Conservation (phyloP, 1,140 invertebrate genomes). For the Philaenus spumarius region DNA sequence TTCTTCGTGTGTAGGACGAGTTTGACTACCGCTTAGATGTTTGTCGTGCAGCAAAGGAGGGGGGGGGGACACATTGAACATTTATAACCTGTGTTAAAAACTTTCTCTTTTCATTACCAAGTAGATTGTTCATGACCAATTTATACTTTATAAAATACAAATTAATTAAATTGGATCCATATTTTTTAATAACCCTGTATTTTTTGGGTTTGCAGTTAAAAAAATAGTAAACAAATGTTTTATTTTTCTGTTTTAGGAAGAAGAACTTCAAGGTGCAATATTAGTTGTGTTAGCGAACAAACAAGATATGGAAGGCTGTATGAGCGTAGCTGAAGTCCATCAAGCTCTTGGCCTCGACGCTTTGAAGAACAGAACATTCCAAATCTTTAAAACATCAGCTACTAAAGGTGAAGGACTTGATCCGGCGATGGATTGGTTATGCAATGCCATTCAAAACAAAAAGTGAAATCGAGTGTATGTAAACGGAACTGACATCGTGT, state of each 20-base stretch:
- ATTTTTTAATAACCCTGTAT: no score
- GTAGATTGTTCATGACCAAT: no score
- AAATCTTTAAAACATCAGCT: slow-evolving; percentile 99
- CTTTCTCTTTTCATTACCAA: slow-evolving; percentile 11
- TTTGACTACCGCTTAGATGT: no score
- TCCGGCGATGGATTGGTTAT: slow-evolving; percentile 98
- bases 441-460: slow-evolving; percentile 77
- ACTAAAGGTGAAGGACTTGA: slow-evolving; percentile 98
- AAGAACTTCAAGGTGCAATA: slow-evolving; percentile 92
- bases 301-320: slow-evolving; percentile 96
- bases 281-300: slow-evolving; percentile 98
- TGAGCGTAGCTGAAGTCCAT: slow-evolving; percentile 94
- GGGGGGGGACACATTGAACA: no score
- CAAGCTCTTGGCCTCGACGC: slow-evolving; percentile 91
- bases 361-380: slow-evolving; percentile 95
- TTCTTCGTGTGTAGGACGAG: no score
- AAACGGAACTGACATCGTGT: no score
- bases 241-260: slow-evolving; percentile 61
- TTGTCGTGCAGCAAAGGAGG: no score
- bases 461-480: slow-evolving; percentile 62
- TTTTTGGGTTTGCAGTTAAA: background rate
- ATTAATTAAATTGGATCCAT: background rate
- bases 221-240: background rate
- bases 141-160: no score
- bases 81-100: no score